Conservation (phyloP, 2,113 vertebrate genomes). For the Sprattus sprattus region DNA sequence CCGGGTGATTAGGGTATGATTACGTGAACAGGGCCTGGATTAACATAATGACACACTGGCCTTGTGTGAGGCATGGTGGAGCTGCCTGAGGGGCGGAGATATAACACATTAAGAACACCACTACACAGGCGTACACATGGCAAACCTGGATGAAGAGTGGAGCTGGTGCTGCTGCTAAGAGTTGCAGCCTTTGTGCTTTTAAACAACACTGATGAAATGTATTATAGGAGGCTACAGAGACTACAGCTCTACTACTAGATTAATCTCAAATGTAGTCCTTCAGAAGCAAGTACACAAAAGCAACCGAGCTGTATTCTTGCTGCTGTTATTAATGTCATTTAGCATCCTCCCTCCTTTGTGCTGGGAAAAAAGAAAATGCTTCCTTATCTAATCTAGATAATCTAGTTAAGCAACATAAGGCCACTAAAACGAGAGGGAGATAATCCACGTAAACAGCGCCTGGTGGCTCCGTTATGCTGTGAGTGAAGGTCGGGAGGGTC, state of each 20-base stretch:
- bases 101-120: conserved; percentile 36
- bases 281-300: neutral
- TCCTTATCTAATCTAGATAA: conserved; percentile 63
- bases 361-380: conserved; percentile 53
- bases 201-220: neutral
- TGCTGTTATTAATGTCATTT: neutral
- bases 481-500: neutral
- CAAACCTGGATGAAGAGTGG: neutral
- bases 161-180: neutral
- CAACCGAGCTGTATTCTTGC: neutral
- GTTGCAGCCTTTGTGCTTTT: neutral
- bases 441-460: conserved; percentile 44
- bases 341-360: neutral
- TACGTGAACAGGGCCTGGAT: conserved; percentile 40
- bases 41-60: conserved; percentile 45
- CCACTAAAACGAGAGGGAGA: conserved; percentile 35
- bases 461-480: neutral
- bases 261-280: neutral
- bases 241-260: neutral
- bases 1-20: conserved; percentile 44
- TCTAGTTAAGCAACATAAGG: conserved; percentile 57
- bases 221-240: neutral
- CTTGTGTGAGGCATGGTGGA: neutral
- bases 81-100: conserved; percentile 24
- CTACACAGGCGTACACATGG: conserved; percentile 27